Evolutionary conservation across 1,140 invertebrate species (phyloP), one percentile per base, ranked within the genome.

Genomic region (Saccostrea cuccullata): DNA sequence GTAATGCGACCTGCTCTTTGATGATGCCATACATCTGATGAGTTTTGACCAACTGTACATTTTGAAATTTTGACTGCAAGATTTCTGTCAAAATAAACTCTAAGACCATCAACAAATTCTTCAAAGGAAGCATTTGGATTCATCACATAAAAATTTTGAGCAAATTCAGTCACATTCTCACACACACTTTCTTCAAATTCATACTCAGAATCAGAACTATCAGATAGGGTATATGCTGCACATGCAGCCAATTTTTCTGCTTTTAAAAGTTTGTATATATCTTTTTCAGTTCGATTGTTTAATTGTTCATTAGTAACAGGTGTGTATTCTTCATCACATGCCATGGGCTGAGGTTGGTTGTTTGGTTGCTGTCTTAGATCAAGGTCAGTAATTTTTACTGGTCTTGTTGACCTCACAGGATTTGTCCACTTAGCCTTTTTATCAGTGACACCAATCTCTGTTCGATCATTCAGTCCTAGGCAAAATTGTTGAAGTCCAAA

Each of bases 361-460:
- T 60, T 15, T 60, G 58, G 58, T 60, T 60, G 58, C 58, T 60
- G 20, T 60, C 58, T 60, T 15, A 60, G 58, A 60, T 60, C 58
- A 60, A 60, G 58, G 58, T 60, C 20, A 60, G 20, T 60, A 60
- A 60, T 60, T 60, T 60, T 15, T 13, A 60, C 13, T 60, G 58
- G 58, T 60, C 58, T 60, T 13, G 58, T 60, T 20, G 58, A 60
- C 58, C 20, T 60, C 13, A 60, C 58, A 60, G 58, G 58, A 20
- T 60, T 60, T 60, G 58, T 60, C 58, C 58, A 60, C 58, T 60
- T 17, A 20, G 20, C 58, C 58, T 60, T 20, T 60, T 20, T 60
- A 60, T 60, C 58, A 60, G 58, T 60, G 58, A 60, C 58, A 60
- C 58, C 58, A 60, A 60, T 60, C 58, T 60, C 58, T 60, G 58